Conservation (phyloP, 2,797 vertebrate genomes). For the Hemibagrus guttatus region DNA sequence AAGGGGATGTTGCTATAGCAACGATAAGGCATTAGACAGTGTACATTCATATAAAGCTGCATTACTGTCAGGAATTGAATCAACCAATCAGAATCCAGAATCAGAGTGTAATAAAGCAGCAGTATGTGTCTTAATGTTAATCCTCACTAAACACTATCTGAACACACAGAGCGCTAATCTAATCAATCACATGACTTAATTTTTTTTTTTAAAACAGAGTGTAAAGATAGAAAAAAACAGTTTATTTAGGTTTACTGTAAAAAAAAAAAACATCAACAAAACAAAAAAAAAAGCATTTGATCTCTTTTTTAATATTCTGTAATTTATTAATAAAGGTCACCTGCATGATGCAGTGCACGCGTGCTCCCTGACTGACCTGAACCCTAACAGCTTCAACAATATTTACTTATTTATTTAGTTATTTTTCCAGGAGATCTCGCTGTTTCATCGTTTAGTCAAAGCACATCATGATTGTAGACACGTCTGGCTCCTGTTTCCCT, state of each 20-base stretch:
- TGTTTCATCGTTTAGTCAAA: not conserved
- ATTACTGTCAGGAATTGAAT: not conserved
- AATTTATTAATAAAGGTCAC: constrained; percentile 71
- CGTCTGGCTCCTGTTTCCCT: not conserved
- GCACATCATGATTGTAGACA: constrained; percentile 40
- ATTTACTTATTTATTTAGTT: not conserved
- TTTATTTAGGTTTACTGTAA: constrained; percentile 74
- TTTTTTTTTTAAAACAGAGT: not conserved
- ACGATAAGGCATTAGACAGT: not conserved
- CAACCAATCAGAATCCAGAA: not conserved
- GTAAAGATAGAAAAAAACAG: constrained; percentile 71
- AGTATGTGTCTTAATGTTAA: not conserved
- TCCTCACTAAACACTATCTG: not conserved
- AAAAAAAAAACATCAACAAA: not conserved
- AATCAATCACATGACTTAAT: not conserved
- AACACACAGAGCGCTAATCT: not conserved
- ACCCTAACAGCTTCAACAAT: constrained; percentile 62
- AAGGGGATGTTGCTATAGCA: not conserved
- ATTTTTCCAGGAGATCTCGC: constrained; percentile 8
- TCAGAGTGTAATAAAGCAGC: not conserved
- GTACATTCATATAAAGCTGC: not conserved
- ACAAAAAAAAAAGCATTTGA: constrained; percentile 12
- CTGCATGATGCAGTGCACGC: constrained; percentile 65
- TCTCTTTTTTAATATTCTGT: constrained; percentile 50
- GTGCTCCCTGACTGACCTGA: constrained; percentile 75